phyloP scores from a whole-genome alignment of 2,797 vertebrate species.

The Sitta carolinensis region DNA sequence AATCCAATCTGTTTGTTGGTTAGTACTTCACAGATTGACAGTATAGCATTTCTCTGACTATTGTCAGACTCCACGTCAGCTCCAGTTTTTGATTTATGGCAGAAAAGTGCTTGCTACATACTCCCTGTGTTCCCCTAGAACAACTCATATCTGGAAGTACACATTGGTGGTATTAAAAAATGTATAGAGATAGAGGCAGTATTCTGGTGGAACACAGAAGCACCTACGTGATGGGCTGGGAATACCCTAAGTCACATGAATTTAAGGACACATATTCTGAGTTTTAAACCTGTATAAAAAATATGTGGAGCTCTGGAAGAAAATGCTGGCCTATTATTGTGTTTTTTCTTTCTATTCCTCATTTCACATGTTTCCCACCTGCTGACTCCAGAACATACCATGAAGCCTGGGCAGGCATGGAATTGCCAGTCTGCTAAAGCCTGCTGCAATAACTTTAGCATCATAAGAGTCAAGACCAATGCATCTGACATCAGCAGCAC shows the following conservation, averaged over 20 bases:
- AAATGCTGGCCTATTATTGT: background rate
- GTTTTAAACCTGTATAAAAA: background rate
- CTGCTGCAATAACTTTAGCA: background rate
- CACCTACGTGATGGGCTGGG: rapidly evolving
- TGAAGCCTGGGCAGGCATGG: background rate
- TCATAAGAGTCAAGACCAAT: background rate
- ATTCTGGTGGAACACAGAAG: background rate
- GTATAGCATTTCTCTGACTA: background rate
- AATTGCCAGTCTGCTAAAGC: background rate
- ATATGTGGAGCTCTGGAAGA: background rate
- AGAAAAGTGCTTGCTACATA: background rate
- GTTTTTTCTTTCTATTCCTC: background rate
- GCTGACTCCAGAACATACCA: background rate
- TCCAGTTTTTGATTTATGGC: background rate
- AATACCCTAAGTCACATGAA: background rate
- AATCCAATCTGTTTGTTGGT: background rate
- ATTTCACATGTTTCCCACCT: background rate
- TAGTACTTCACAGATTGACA: background rate
- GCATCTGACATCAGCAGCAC: background rate
- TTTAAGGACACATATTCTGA: background rate
- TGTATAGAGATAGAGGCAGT: background rate
- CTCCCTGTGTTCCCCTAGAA: background rate
- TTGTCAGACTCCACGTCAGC: background rate
- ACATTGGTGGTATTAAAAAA: background rate
- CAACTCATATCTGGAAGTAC: background rate